Evolutionary conservation across 1,140 invertebrate genomes (phyloP).

Genomic region (Daktulosphaira vitifoliae): DNA sequence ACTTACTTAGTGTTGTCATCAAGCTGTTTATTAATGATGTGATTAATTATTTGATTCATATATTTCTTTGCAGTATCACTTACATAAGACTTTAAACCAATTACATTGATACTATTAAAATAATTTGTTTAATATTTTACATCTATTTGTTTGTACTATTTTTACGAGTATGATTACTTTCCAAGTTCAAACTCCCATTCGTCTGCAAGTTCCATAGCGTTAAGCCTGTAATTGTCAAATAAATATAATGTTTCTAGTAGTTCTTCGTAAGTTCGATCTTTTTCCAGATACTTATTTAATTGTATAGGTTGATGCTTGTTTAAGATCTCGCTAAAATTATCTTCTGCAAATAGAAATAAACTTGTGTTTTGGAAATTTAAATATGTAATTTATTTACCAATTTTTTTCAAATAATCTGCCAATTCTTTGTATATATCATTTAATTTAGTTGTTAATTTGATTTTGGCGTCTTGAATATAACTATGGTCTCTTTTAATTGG

Average conservation of each 20-base stretch:
- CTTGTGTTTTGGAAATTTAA: not conserved
- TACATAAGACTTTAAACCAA: slow-evolving; percentile 18
- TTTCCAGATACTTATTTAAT: not conserved
- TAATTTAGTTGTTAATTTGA: slow-evolving; percentile 42
- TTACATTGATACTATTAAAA: not conserved
- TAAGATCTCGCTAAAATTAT: slow-evolving; percentile 4
- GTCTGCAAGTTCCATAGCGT: slow-evolving; percentile 11
- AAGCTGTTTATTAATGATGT: not conserved
- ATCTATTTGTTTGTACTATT: no score
- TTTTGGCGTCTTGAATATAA: slow-evolving; percentile 41
- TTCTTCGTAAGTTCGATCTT: slow-evolving; percentile 4
- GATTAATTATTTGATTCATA: slow-evolving; percentile 17
- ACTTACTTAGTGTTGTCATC: slow-evolving; percentile 9
- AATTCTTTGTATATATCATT: slow-evolving; percentile 42
- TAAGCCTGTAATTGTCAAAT: slow-evolving; percentile 26
- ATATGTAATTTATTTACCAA: slow-evolving; percentile 35
- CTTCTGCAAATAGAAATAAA: not conserved
- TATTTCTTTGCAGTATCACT: slow-evolving; percentile 8
- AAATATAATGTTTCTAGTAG: slow-evolving; percentile 16
- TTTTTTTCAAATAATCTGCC: slow-evolving; percentile 41
- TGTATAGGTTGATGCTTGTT: not conserved
- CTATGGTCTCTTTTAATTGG: slow-evolving; percentile 41
- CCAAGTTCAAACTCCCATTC: slow-evolving; percentile 33
- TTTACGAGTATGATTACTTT: slow-evolving; percentile 31
- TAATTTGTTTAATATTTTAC: not conserved